Evolutionary conservation across 2,113 vertebrate genomes (phyloP).

Genomic region (Caretta caretta): DNA sequence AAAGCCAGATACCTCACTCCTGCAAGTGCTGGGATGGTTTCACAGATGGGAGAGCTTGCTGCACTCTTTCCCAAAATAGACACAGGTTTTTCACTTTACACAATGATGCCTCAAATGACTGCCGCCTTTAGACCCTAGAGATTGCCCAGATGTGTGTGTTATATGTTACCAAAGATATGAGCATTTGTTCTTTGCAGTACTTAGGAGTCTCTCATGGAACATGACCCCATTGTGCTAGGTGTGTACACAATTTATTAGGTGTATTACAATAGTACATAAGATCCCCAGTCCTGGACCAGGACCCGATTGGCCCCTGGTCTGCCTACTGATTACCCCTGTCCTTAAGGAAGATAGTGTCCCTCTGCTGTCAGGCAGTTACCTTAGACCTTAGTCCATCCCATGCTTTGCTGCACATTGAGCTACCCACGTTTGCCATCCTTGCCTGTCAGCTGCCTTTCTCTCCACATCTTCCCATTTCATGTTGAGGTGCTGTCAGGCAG

Average conservation of each 20-base stretch:
- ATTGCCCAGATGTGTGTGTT: background rate
- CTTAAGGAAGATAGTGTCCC: background rate
- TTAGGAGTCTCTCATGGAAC: background rate
- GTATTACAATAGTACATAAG: too few species aligned
- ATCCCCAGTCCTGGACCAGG: too few species aligned
- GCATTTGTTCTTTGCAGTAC: background rate
- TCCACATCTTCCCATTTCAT: too few species aligned
- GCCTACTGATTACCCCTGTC: background rate
- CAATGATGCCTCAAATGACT: background rate
- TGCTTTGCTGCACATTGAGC: too few species aligned
- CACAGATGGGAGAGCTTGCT: too few species aligned
- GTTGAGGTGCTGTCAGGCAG: accelerated
- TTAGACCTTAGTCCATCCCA: too few species aligned
- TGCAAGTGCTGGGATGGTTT: too few species aligned
- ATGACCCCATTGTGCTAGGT: background rate
- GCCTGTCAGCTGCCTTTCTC: too few species aligned
- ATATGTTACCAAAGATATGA: background rate
- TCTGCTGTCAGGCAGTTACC: too few species aligned
- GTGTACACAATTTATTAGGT: background rate
- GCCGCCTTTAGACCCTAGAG: background rate
- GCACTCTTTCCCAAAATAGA: background rate
- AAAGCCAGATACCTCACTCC: too few species aligned
- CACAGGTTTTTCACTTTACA: background rate
- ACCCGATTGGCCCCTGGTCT: background rate
- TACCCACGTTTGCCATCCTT: too few species aligned